Base-by-base conservation (phyloP, 2,113 vertebrate genomes). In the Aramus guarauna region DNA sequence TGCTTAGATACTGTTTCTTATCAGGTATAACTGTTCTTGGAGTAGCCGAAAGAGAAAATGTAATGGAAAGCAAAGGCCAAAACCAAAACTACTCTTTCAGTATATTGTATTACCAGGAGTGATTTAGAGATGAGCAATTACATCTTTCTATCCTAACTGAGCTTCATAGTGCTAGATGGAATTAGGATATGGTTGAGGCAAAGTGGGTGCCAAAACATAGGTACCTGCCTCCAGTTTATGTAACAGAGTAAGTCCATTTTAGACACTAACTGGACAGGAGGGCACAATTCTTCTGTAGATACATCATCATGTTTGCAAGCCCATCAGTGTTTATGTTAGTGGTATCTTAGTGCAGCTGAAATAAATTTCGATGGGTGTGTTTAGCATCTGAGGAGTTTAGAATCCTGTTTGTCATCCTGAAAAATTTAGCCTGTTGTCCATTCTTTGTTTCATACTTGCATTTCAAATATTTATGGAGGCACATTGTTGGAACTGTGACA, bases 221-320 rank as follows among this genome's bases (percentile, higher is more conserved):
- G 10, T 53, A 19, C 16, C 29, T n/a, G 4, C 12, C 10, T 64
- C 55, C 12, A 5, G 6, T 43, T 74, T 32, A 34, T 0, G 0
- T 47, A 53, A 11, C 12, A 15, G 6, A 36, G 8, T 34, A 72
- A 69, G 5, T n/a, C 22, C 7, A 7, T 55, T 90, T 90, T 47
- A 45, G 32, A n/a, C 32, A 34, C 7, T 22, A 52, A 48, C 6
- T 50, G 29, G 32, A 30, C 29, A 81, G 11, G 4, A 36, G 10
- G 41, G 6, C 26, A 73, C 23, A 45, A 6, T 26, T 59, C 37
- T 68, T 63, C 62, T 32, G n/a, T 21, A 72, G 55, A 48, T 27
- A 4, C 37, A 63, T 14, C 1, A 1, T n/a, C 17, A 9, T 14
- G 15, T 48, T 55, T 58, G 10, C 68, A 64, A 68, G 6, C 17